These are phyloP conservation scores for Lutjanus argentimaculatus DNA, from an alignment of 2,797 vertebrate genomes.

Conservation along the genomic window DNA sequence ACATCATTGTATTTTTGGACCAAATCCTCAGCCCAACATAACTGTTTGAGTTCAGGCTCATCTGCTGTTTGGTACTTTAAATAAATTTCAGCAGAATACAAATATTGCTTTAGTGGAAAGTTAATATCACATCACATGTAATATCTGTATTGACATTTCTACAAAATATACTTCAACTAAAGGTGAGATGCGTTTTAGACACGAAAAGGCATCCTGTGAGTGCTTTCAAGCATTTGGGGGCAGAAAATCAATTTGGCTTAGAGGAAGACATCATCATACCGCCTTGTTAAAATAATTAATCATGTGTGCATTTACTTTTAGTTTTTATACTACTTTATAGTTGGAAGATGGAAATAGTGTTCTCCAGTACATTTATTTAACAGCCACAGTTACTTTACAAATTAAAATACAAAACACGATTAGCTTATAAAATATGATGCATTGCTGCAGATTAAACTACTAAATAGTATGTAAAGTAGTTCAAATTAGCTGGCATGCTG, in stretches of 20 bases:
- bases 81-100: conserved; percentile 20
- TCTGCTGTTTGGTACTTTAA: conserved; percentile 40
- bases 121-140: neutral
- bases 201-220: conserved; percentile 6
- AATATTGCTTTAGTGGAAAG: neutral
- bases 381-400: too few relatives aligned
- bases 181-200: neutral
- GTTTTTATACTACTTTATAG: neutral
- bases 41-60: conserved; percentile 47
- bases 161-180: conserved; percentile 14
- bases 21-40: conserved; percentile 40
- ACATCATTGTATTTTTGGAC: conserved; percentile 63
- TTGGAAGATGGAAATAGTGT: too few relatives aligned
- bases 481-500: neutral
- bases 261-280: conserved; percentile 10
- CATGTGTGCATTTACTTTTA: neutral
- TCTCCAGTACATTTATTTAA: neutral
- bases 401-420: neutral
- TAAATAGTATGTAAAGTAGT: neutral
- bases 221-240: neutral
- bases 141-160: neutral
- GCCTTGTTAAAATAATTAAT: neutral
- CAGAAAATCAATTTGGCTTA: neutral
- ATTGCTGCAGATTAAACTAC: neutral
- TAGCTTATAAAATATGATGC: neutral